Conservation (phyloP, 1,140 invertebrate genomes). For the Aleiodes sp. region DNA sequence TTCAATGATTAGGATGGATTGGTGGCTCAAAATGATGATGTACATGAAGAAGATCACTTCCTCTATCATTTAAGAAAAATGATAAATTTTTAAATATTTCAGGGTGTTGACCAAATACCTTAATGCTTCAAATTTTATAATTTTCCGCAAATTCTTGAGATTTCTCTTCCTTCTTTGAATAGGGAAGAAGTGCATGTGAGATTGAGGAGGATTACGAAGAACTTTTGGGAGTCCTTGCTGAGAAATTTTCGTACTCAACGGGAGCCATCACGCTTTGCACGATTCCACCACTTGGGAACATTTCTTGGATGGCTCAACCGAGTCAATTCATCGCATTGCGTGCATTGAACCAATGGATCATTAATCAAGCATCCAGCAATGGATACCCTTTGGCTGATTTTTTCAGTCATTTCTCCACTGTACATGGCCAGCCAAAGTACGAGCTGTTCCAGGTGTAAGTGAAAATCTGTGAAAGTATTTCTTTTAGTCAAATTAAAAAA, state of each 20-base stretch:
- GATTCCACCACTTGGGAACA: constrained; percentile 44
- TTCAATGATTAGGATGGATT: too few species aligned
- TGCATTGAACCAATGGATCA: constrained; percentile 45
- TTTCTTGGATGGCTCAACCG: constrained; percentile 26
- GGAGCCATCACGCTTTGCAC: constrained; percentile 43
- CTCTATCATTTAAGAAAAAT: too few species aligned
- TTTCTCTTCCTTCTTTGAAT: too few species aligned
- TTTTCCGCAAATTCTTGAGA: too few species aligned
- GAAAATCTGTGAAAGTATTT: too few species aligned
- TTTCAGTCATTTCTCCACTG: constrained; percentile 32
- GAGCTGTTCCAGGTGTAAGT: constrained; percentile 47
- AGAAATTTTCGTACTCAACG: constrained; percentile 34
- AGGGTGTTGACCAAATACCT: too few species aligned
- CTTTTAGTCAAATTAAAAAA: too few species aligned
- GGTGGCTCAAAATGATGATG: too few species aligned
- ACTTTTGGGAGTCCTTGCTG: constrained; percentile 31
- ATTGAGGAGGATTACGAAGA: constrained; percentile 35
- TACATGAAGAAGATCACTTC: too few species aligned
- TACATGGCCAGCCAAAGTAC: constrained; percentile 36
- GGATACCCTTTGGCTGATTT: constrained; percentile 44
- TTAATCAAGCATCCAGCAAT: not conserved
- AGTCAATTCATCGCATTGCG: constrained; percentile 29
- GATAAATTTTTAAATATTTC: too few species aligned
- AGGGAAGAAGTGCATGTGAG: not conserved
- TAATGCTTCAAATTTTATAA: too few species aligned